A percentile compares a stretch with the other conserved stretches of the same genome.
Conservation (phyloP, 1,140 invertebrate species). For the Plectus sambesii region DNA sequence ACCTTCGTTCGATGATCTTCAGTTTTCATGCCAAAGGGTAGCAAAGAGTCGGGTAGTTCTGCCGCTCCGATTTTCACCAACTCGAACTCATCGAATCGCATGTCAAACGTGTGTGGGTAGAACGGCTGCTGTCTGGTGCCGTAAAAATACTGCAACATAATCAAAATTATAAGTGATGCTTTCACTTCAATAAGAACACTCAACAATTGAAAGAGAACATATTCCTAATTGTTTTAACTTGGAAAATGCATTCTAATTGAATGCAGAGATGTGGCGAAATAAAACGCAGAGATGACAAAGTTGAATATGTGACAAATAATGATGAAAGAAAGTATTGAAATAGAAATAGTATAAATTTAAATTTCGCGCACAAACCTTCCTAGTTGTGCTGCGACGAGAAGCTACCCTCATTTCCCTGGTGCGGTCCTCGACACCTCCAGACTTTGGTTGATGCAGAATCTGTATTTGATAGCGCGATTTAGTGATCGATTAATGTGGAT, state of each 20-base stretch:
- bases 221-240: too few relatives aligned
- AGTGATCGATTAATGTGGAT: too few relatives aligned
- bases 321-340: constrained; percentile 5
- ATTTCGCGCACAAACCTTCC: constrained; percentile 14
- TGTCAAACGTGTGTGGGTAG: constrained; percentile 65
- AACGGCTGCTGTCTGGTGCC: constrained; percentile 50
- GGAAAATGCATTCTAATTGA: too few relatives aligned
- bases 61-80: constrained; percentile 90
- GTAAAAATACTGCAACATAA: constrained; percentile 77
- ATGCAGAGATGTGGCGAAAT: too few relatives aligned
- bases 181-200: too few relatives aligned
- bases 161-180: background rate
- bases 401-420: constrained; percentile 15
- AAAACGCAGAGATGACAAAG: too few relatives aligned
- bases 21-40: constrained; percentile 85
- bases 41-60: constrained; percentile 76
- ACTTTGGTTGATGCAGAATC: constrained; percentile 73
- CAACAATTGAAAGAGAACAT: too few relatives aligned
- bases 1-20: constrained; percentile 56
- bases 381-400: constrained; percentile 11
- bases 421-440: constrained; percentile 68
- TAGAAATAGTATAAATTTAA: background rate
- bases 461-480: constrained; percentile 7
- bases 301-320: too few relatives aligned
- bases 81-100: constrained; percentile 71